Evolutionary conservation across 2,888 invertebrate species (phyloP).

Genomic region (Toxonevra muliebris): DNA sequence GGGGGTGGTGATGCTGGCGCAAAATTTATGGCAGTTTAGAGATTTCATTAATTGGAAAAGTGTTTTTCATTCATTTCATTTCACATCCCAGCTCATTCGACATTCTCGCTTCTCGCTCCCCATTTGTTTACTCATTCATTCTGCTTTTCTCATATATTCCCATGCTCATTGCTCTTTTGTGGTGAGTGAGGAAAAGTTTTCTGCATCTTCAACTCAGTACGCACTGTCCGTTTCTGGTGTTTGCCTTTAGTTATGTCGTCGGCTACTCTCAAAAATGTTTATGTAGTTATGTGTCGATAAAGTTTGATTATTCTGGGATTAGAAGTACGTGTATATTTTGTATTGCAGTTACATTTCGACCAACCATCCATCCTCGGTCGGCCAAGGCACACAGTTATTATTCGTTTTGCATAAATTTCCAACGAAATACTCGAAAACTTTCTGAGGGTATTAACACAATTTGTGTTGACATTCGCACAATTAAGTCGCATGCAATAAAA

Average conservation of each 20-base stretch:
- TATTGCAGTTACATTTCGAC: no score
- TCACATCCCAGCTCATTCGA: no score
- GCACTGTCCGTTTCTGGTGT: no score
- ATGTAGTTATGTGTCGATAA: slow-evolving; percentile 49
- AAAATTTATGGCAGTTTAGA: slow-evolving; percentile 59
- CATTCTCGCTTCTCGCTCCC: not conserved
- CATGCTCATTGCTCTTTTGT: not conserved
- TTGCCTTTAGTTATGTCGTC: not conserved
- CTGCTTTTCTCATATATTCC: not conserved
- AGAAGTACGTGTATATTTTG: slow-evolving; percentile 32
- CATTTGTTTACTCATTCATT: not conserved
- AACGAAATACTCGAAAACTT: slow-evolving; percentile 14
- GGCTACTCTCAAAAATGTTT: slow-evolving; percentile 26
- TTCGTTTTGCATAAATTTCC: slow-evolving; percentile 34
- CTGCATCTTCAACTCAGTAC: not conserved
- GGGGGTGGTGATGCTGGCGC: slow-evolving; percentile 11
- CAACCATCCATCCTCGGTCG: no score
- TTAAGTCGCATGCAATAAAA: slow-evolving; percentile 48
- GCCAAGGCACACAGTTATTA: slow-evolving; percentile 2
- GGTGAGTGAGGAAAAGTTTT: slow-evolving; percentile 3
- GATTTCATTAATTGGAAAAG: slow-evolving; percentile 63
- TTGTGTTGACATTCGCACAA: slow-evolving; percentile 32
- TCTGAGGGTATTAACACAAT: slow-evolving; percentile 25
- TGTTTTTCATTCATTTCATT: slow-evolving; percentile 5
- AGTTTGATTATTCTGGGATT: slow-evolving; percentile 60